These are phyloP conservation scores for Sebastes oblongus DNA, from an alignment of 2,797 vertebrate genomes.

Conservation along the genomic window DNA sequence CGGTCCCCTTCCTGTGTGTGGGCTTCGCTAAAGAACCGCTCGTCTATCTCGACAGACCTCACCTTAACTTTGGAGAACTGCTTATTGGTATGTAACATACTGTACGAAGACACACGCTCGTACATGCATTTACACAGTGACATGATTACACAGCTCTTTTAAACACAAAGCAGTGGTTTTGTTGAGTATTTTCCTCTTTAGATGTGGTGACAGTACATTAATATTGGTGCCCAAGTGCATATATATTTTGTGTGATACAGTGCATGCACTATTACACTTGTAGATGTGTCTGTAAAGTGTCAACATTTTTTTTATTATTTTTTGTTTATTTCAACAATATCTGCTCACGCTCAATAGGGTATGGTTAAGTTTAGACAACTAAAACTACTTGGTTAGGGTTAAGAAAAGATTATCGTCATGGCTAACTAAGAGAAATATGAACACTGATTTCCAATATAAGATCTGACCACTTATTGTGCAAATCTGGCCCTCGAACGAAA, in stretches of 20 bases:
- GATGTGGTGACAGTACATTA: not conserved
- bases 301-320: not conserved
- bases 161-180: not conserved
- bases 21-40: conserved; percentile 84
- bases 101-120: not conserved
- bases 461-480: not conserved
- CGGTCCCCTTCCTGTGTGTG: conserved; percentile 88
- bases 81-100: conserved; percentile 82
- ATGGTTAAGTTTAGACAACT: not conserved
- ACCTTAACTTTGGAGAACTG: conserved; percentile 84
- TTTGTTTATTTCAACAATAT: not conserved
- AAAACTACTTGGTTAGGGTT: not conserved
- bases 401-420: not conserved
- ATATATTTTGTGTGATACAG: not conserved
- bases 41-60: conserved; percentile 83
- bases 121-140: not conserved
- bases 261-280: not conserved
- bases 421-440: not conserved
- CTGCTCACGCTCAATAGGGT: not conserved
- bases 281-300: not conserved
- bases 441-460: not conserved
- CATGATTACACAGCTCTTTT: not conserved
- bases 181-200: not conserved
- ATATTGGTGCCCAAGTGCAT: not conserved
- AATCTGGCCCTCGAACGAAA: not conserved